Evolutionary conservation across 1,140 invertebrate species (phyloP).

Genomic region (Pomacea maculata): DNA sequence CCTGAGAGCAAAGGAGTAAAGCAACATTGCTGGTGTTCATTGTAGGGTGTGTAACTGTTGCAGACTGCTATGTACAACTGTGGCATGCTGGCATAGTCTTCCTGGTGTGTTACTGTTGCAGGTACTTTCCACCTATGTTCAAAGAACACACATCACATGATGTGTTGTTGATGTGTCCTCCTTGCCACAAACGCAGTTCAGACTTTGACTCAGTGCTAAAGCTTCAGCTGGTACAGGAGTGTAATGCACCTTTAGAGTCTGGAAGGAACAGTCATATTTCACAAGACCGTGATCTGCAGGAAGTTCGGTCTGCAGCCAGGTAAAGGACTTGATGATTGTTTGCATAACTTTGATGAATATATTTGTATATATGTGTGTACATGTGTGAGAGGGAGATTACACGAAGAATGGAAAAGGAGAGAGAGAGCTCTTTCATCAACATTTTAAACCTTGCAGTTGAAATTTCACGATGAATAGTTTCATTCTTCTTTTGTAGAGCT

Average conservation of each 20-base stretch:
- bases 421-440: neutral
- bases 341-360: neutral
- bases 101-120: slow-evolving; percentile 12
- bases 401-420: neutral
- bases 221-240: slow-evolving; percentile 71
- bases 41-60: no score
- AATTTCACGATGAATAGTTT: neutral
- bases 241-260: slow-evolving; percentile 73
- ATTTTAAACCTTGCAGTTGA: neutral
- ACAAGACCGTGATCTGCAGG: slow-evolving; percentile 64
- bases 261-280: slow-evolving; percentile 61
- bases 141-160: slow-evolving; percentile 87
- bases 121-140: slow-evolving; percentile 81
- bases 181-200: slow-evolving; percentile 79
- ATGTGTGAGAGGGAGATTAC: neutral
- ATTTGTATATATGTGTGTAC: neutral
- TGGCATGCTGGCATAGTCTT: no score
- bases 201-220: slow-evolving; percentile 74
- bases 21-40: no score
- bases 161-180: slow-evolving; percentile 78
- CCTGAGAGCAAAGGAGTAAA: no score
- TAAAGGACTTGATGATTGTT: slow-evolving; percentile 25
- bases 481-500: slow-evolving; percentile 66
- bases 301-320: slow-evolving; percentile 74
- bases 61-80: no score